These are phyloP conservation scores for Aromia moschata DNA, from an alignment of 2,888 invertebrate species.

Conservation along the genomic window DNA sequence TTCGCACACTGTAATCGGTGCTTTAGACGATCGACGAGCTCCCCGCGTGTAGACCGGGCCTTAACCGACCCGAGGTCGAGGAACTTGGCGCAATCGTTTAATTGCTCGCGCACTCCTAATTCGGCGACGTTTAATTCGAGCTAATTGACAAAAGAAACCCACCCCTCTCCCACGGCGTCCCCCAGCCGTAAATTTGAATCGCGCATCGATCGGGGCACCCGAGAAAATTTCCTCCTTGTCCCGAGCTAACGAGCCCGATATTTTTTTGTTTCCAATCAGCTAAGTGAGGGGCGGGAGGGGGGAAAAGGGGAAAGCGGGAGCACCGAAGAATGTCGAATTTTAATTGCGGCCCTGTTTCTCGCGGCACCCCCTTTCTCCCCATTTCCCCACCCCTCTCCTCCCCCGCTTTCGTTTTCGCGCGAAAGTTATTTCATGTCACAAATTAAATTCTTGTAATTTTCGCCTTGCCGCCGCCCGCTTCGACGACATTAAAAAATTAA, in stretches of 20 bases:
- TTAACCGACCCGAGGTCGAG: no score
- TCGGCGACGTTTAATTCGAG: conserved; percentile 26
- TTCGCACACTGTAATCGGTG: no score
- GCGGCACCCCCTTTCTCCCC: conserved; percentile 31
- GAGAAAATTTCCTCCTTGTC: conserved; percentile 42
- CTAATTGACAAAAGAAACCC: conserved; percentile 33
- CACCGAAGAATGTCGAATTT: conserved; percentile 36
- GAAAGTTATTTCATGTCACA: conserved; percentile 30
- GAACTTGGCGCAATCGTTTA: no score
- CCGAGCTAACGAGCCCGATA: conserved; percentile 49
- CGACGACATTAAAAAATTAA: conserved; percentile 23
- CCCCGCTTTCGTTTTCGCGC: no score
- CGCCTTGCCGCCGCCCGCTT: conserved; percentile 14
- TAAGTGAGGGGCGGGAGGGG: conserved; percentile 38
- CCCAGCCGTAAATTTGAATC: conserved; percentile 41
- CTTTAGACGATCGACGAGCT: no score
- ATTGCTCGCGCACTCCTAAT: neutral
- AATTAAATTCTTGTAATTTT: conserved; percentile 34
- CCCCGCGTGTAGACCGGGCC: no score
- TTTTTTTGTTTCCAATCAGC: conserved; percentile 52
- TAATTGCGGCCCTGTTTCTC: conserved; percentile 36
- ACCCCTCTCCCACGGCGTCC: no score
- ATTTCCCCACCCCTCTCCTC: no score
- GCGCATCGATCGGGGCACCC: conserved; percentile 42
- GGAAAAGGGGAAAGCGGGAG: conserved; percentile 14